Conservation (phyloP, 1,140 invertebrate species). For the Camponotus floridanus region DNA sequence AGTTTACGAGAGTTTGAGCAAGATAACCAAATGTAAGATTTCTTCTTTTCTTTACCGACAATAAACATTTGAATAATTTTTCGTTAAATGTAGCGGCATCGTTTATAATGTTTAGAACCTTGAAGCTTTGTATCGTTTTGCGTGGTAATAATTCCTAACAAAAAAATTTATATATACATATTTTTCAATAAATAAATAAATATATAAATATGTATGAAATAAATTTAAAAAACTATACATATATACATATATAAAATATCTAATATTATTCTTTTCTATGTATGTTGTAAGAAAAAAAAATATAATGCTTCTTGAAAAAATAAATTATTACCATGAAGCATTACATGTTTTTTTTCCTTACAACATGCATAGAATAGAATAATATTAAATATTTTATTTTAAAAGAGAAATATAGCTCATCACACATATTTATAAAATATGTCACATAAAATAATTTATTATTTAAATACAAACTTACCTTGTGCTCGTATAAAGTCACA, state of each 20-base stretch:
- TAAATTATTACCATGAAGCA: background rate
- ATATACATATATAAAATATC: too few relatives aligned
- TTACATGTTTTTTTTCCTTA: background rate
- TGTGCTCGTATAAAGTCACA: background rate
- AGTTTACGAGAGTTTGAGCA: constrained; percentile 21
- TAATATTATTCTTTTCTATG: too few relatives aligned
- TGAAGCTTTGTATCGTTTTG: background rate
- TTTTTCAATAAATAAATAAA: too few relatives aligned
- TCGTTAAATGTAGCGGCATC: constrained; percentile 32
- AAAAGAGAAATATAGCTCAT: background rate
- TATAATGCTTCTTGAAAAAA: background rate
- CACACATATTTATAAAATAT: background rate
- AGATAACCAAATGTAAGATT: constrained; percentile 20
- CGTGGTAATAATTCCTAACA: background rate
- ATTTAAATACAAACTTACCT: constrained; percentile 41
- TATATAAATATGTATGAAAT: too few relatives aligned
- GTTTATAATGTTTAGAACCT: constrained; percentile 54
- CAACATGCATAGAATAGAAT: background rate
- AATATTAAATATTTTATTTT: background rate
- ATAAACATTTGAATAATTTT: constrained; percentile 43
- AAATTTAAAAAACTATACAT: too few relatives aligned
- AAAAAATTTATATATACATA: too few relatives aligned
- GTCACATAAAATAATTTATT: background rate
- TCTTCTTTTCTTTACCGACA: background rate
- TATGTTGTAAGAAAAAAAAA: too few relatives aligned